Conservation (phyloP, 2,888 invertebrate species). For the Choreutis nemorana region DNA sequence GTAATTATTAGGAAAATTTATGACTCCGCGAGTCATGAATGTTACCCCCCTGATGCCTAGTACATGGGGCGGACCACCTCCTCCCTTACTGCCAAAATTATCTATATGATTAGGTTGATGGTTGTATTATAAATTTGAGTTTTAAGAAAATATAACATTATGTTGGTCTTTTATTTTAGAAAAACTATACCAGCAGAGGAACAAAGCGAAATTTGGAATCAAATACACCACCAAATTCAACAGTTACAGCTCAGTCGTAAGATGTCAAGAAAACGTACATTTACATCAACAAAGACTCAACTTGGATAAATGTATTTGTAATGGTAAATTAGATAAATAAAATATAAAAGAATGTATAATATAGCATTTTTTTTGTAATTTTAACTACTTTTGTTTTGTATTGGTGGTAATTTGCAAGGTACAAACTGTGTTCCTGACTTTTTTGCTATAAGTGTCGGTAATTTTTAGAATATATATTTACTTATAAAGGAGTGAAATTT, state of each 20-base stretch:
- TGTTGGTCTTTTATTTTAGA: slow-evolving; percentile 43
- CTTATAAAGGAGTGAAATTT: no score
- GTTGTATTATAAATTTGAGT: no score
- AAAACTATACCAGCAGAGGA: slow-evolving; percentile 89
- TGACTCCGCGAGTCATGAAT: no score
- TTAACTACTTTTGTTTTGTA: not conserved
- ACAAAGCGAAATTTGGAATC: slow-evolving; percentile 83
- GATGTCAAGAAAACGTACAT: slow-evolving; percentile 43
- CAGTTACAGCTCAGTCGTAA: slow-evolving; percentile 72
- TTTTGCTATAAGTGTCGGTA: no score
- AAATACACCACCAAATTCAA: slow-evolving; percentile 79
- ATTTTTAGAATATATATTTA: not conserved
- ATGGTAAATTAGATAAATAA: not conserved
- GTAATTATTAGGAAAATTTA: no score
- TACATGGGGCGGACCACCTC: no score
- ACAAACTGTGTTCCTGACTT: no score
- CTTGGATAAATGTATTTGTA: slow-evolving; percentile 6
- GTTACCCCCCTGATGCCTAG: no score
- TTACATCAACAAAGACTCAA: no score
- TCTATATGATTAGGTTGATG: no score
- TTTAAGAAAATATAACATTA: no score
- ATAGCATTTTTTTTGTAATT: not conserved
- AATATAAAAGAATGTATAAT: slow-evolving; percentile 1
- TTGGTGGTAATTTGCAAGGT: not conserved
- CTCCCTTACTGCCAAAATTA: no score